Evolutionary conservation across 1,140 invertebrate genomes (phyloP), one percentile per base, ranked within the genome.

Genomic region (Calycopis cecrops): DNA sequence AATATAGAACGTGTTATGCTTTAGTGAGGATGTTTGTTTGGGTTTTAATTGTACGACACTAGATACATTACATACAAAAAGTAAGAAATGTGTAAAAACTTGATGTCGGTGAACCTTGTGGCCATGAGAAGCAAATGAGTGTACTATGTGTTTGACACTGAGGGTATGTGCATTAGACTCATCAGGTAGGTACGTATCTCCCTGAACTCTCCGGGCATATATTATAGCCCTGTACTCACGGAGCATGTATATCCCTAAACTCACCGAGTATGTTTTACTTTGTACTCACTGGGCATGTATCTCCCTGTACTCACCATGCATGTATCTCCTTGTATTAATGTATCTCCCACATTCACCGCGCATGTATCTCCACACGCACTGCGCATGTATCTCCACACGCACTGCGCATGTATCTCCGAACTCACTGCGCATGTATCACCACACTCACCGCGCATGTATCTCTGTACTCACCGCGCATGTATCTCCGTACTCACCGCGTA

Each of bases 231-330:
- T 98, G 60, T 98, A 89, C 85, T 99, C 97, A 88, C 98, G 98
- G n/a, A 98, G 98, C 8, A 98, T 94, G 88, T 99, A 97, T 82
- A 98, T 98, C 96, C 90, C 97, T 97, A 89, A 98, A 98, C 71
- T 95, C 95, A 35, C 99, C 97, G 18, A 96, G 98, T 0, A 99
- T 97, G 21, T 0, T 99, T 97, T 0, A 99, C 94, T 3, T 98
- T 98, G 60, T 98, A 89, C 85, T 99, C 97, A 88, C 98, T 98
- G n/a, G 98, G 98, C 8, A 98, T 94, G 88, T 28, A 6, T 28
- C 21, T 28, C 21, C 6, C 21, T 28, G 21, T 28, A 28, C 50
- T 35, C 38, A 68, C 11, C 34, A 6, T 28, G 21, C 6, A 28
- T 28, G 21, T 28, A 28, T 28, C 21, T 28, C 21, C 21, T 6